Base-by-base conservation (phyloP, 1,140 invertebrate genomes). In the Cyclargus thomasi region DNA sequence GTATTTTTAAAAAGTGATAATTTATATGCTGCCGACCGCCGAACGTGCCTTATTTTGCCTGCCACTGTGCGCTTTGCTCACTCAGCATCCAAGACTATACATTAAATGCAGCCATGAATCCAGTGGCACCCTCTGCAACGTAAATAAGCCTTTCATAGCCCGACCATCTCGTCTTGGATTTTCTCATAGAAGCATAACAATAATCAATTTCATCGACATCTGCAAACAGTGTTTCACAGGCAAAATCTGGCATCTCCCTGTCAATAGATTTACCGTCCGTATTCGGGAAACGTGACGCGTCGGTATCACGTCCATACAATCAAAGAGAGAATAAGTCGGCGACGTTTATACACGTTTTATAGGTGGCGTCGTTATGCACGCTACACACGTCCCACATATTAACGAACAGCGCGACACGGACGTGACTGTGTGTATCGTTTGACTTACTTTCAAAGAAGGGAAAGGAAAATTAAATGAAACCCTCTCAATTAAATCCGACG, bases 301-400 rank as follows among this genome's bases (percentile, higher is more conserved):
- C 39, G 39, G 39, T 16, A 47, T 47, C 39, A 47, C 39, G 39
- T 47, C 39, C 39, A 59, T 22, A 59, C 17, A 59, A 59, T 22
- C 21, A 59, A 59, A 59, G 18, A 10, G 21, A 59, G 18, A 22
- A 59, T 59, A 59, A 59, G 21, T 59, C 21, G 17, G 17, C 21
- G 21, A 10, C 17, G 21, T 20, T 59, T 47, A 47, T 47, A 47
- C 39, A 47, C 39, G 39, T 47, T 47, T 47, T 47, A 47, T 47
- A 47, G 39, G 39, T 47, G 39, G 39, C 39, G 14, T 47, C 39
- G 39, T 47, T 47, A 47, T 11, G 39, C 39, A 47, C 10, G 39
- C 39, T 16, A 16, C 39, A 47, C 39, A 47, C 39, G 39, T 47
- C 6, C 10, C 39, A 47, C 39, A 47, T 47, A 47, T 47, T 47